A percentile compares a stretch with the other conserved stretches of the same genome.
These are phyloP conservation scores for Enteromius thamalakanensis DNA, from an alignment of 2,797 vertebrate genomes.

Conservation along the genomic window DNA sequence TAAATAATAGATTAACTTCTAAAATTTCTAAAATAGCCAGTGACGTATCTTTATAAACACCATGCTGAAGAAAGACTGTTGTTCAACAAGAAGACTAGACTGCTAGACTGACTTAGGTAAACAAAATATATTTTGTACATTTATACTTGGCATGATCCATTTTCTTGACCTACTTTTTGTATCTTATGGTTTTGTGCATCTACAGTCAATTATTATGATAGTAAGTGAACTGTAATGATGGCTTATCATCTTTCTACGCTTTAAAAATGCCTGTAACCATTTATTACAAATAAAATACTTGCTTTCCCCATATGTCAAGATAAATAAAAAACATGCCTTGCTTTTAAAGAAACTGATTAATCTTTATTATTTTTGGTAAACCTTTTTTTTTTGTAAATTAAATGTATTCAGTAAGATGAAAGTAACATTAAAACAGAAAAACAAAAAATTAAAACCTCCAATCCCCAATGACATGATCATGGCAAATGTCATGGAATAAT, in stretches of 20 bases:
- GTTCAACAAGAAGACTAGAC: background rate
- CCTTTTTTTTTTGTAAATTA: background rate
- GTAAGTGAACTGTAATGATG: background rate
- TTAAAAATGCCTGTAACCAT: background rate
- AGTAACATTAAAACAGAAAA: background rate
- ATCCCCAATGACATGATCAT: background rate
- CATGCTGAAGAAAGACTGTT: background rate
- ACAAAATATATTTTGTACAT: background rate
- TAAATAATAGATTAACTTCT: constrained; percentile 5
- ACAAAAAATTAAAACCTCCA: background rate
- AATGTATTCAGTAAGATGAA: background rate
- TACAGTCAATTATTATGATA: background rate
- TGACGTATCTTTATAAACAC: too few relatives aligned
- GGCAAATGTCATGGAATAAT: constrained; percentile 22
- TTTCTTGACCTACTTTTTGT: constrained; percentile 24
- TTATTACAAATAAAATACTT: background rate
- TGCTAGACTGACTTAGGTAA: background rate
- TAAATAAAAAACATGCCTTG: background rate
- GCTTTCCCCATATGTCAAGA: background rate
- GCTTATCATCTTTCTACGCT: background rate
- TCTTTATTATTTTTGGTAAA: background rate
- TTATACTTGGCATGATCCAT: background rate
- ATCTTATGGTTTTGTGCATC: constrained; percentile 16
- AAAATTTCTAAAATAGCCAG: background rate
- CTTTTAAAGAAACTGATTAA: background rate